Evolutionary conservation across 2,797 vertebrate genomes (phyloP), one percentile per base, ranked within the genome.

Genomic region (Leptodactylus fallax): DNA sequence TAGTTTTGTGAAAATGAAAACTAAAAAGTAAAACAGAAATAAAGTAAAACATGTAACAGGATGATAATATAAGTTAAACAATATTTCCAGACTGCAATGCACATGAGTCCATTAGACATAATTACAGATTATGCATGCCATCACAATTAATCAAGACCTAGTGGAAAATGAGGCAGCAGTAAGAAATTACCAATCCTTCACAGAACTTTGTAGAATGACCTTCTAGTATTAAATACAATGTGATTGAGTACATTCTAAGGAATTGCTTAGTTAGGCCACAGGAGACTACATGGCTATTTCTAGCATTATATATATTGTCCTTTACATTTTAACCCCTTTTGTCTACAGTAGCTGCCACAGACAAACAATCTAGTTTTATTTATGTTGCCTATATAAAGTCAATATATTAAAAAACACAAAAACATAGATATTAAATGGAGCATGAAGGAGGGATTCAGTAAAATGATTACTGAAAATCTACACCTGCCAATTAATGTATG

Each of bases 111-210:
- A 79, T 79, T 79, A 79, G 25, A 58, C n/a, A 58, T 60, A 79
- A 79, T 58, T 79, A 79, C 55, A 79, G 78, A 79, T 79, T 79
- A 79, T 58, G 27, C 55, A 79, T 60, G 78, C 78, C 36, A 25
- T 79, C 53, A 79, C 53, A 79, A 79, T 79, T 16, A 79, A 79
- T 79, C 25, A 79, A 79, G 23, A 8, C 55, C 19, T 27, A 51
- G 21, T 49, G 47, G 47, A 67, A 67, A 76, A 69, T 27, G n/a
- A 27, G 16, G 77, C 77, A 36, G 55, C 53, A 14, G 17, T n/a
- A 65, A 16, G 79, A 81, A 63, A 81, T 49, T 45, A 21, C 58
- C 21, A 61, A 81, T 65, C 45, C 60, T 63, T 81, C 79, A 67
- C 61, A 82, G 60, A 69, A 27, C 45, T 82, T 53, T 67, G 60